A percentile compares a stretch with the other conserved stretches of the same genome.
Conservation (phyloP, 2,888 invertebrate species). For the Coelogynopora nodosa region DNA sequence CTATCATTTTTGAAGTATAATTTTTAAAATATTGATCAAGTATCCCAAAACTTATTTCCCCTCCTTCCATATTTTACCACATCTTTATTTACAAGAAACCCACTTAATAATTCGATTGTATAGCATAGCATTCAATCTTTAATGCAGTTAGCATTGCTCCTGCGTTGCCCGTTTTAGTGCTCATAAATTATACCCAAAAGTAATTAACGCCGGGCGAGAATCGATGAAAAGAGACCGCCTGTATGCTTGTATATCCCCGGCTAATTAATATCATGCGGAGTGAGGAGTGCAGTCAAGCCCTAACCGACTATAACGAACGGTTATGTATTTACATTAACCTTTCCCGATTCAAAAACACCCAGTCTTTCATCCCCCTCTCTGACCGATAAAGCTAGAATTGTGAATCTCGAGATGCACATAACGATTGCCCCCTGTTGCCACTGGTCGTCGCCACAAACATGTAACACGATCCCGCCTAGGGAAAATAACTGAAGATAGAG, state of each 20-base stretch:
- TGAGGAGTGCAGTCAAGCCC: not conserved
- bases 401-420: not conserved
- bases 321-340: not conserved
- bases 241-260: not conserved
- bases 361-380: not conserved
- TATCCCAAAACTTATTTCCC: too few relatives aligned
- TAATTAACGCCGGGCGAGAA: not conserved
- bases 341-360: not conserved
- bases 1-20: too few relatives aligned
- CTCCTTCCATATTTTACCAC: too few relatives aligned
- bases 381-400: not conserved
- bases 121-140: too few relatives aligned
- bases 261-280: not conserved
- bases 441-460: not conserved
- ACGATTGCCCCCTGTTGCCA: not conserved
- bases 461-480: not conserved
- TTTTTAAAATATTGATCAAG: too few relatives aligned
- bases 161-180: too few relatives aligned
- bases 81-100: too few relatives aligned
- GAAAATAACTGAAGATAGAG: not conserved
- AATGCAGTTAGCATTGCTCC: too few relatives aligned
- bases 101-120: too few relatives aligned
- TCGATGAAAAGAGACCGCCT: not conserved
- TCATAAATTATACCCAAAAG: slow-evolving; percentile 5
- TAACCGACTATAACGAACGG: not conserved